Base-by-base conservation (phyloP, 1,140 invertebrate genomes). In the Magallana ariakensis region DNA sequence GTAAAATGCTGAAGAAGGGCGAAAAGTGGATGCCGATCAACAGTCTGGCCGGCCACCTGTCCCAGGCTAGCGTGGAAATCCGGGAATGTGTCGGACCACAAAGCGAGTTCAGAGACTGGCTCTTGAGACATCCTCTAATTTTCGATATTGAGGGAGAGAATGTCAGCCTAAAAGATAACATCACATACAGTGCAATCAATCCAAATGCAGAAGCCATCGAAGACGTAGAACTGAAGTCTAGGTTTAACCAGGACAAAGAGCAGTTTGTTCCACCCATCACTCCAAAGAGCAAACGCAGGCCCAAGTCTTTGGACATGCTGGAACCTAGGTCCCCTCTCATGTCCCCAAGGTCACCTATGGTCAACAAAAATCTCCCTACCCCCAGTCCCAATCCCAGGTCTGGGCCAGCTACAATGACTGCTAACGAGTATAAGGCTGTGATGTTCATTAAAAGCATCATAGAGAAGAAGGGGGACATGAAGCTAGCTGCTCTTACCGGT, bases 31-130 rank as follows among this genome's bases (percentile, higher is more conserved):
- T 95, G 86, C 93, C 92, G 15, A 93, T 95, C 66, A 92, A 93
- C 22, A 95, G 95, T 87, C 90, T 95, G 60, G 94, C 95, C 56
- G 95, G 95, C 13, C 95, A 95, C 90, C 91, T 95, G n/a, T 95
- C 94, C 6, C 95, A 95, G 87, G 94, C 94, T 8, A 89, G 92
- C 16, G 53, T 87, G 8, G 94, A 95, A 82, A 94, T 95, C n/a
- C 88, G 95, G 26, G 93, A 94, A 62, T 93, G 93, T 92, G 94
- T 95, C 54, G 95, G 95, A 33, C 95, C 95, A 22, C 95, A 95
- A 86, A 94, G 93, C 83, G 93, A 95, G 83, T 95, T 95, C 89
- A 91, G 91, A 80, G 91, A 92, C 26, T 95, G 94, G 91, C 90
- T 95, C 54, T 85, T 93, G 5, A 92, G 91, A 80, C 94, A 95